phyloP scores from a whole-genome alignment of 2,797 vertebrate species.

The Gymnodraco acuticeps region DNA sequence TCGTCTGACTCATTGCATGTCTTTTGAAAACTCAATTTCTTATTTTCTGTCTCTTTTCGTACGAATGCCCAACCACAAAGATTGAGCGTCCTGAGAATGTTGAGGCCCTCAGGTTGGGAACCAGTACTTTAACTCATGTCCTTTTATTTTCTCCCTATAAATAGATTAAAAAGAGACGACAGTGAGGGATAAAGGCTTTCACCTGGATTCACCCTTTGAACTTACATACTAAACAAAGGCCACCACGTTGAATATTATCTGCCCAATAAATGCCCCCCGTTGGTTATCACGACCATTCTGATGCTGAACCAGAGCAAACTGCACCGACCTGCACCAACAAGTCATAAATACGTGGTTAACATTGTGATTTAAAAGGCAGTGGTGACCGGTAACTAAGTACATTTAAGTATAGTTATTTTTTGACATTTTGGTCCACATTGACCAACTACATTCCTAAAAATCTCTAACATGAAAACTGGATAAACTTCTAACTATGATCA shows the following conservation, averaged over 20 bases:
- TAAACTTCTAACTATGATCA: too few relatives aligned
- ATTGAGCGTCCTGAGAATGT: too few relatives aligned
- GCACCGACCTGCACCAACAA: background rate
- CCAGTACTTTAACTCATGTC: background rate
- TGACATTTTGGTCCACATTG: too few relatives aligned
- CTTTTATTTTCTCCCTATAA: background rate
- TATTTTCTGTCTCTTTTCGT: too few relatives aligned
- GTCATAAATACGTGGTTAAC: background rate
- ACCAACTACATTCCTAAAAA: too few relatives aligned
- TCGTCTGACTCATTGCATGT: too few relatives aligned
- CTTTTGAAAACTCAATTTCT: too few relatives aligned
- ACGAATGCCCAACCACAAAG: too few relatives aligned
- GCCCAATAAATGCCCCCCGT: background rate
- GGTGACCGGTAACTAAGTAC: too few relatives aligned
- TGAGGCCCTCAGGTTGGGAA: background rate
- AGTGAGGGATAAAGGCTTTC: constrained; percentile 21
- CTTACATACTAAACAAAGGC: constrained; percentile 15
- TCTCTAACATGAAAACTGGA: too few relatives aligned
- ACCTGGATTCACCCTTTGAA: constrained; percentile 14
- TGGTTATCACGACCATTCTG: background rate
- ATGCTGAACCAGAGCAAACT: background rate
- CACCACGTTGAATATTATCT: background rate
- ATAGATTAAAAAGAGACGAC: constrained; percentile 9
- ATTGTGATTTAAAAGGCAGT: background rate
- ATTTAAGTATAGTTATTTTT: too few relatives aligned